Conservation (phyloP, 2,113 vertebrate genomes). For the Vidua chalybeata region DNA sequence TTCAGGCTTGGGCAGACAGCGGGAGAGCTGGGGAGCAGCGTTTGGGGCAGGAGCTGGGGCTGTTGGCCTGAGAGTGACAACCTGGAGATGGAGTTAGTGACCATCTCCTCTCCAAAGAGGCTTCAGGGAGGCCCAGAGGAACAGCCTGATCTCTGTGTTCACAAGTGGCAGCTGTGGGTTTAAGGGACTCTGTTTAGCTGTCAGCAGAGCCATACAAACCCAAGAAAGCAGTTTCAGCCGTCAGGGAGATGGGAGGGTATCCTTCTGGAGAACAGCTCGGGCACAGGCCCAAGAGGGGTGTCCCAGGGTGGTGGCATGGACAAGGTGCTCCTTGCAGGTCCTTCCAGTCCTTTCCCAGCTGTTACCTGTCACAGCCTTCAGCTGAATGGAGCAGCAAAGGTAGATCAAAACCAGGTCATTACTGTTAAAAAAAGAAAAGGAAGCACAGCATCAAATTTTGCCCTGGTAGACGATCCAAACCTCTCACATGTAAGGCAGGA, state of each 20-base stretch:
- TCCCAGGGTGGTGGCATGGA: neutral
- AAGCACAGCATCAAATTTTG: neutral
- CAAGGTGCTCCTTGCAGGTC: neutral
- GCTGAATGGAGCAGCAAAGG: neutral
- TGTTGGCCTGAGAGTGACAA: neutral
- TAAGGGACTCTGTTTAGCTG: neutral
- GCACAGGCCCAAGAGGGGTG: neutral
- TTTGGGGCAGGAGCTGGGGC: neutral
- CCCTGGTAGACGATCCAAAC: neutral
- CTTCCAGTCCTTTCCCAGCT: neutral
- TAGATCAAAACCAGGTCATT: neutral
- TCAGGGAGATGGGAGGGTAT: neutral
- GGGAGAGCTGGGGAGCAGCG: neutral
- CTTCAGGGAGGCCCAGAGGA: neutral
- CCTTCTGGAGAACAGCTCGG: neutral
- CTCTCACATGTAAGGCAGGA: neutral
- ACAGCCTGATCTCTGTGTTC: neutral
- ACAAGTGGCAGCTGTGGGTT: neutral
- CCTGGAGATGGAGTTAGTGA: rapidly evolving
- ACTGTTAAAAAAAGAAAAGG: neutral
- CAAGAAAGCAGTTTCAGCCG: neutral
- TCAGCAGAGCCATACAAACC: neutral
- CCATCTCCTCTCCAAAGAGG: neutral
- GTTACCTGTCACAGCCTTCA: neutral
- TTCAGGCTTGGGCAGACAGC: neutral